phyloP scores from a whole-genome alignment of 2,113 vertebrate species.

The Eupsittula cactorum region DNA sequence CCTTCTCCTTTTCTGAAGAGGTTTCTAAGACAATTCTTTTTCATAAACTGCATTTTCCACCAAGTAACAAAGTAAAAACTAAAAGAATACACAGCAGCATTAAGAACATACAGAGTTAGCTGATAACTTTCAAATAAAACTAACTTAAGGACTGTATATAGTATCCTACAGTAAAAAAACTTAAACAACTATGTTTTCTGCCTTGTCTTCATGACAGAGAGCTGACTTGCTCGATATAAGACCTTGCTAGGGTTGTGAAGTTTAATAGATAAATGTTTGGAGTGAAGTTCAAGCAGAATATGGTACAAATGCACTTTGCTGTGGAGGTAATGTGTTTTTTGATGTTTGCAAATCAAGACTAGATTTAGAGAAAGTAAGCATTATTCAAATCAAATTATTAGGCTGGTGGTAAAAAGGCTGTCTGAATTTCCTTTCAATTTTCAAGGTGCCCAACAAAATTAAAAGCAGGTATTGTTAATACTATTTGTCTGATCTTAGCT shows the following conservation, averaged over 20 bases:
- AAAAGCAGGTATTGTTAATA: background rate
- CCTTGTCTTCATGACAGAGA: background rate
- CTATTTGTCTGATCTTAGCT: background rate
- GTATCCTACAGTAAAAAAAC: background rate
- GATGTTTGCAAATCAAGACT: background rate
- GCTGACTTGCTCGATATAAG: background rate
- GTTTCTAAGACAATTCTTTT: background rate
- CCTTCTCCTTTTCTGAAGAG: background rate
- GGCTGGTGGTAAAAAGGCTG: accelerated
- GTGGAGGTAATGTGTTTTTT: background rate
- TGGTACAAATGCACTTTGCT: background rate
- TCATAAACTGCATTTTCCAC: background rate
- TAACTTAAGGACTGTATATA: background rate
- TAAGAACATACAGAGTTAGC: background rate
- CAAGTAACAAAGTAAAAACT: background rate
- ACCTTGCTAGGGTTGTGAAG: background rate
- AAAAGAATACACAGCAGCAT: background rate
- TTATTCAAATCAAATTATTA: background rate
- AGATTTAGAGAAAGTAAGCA: background rate
- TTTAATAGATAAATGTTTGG: background rate
- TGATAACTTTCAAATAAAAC: background rate
- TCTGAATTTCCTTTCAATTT: background rate
- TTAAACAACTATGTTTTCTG: background rate
- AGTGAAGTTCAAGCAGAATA: background rate
- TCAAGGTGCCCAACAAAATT: background rate